Evolutionary conservation across 1,140 invertebrate genomes (phyloP).

Genomic region (Drosophila repletoides): DNA sequence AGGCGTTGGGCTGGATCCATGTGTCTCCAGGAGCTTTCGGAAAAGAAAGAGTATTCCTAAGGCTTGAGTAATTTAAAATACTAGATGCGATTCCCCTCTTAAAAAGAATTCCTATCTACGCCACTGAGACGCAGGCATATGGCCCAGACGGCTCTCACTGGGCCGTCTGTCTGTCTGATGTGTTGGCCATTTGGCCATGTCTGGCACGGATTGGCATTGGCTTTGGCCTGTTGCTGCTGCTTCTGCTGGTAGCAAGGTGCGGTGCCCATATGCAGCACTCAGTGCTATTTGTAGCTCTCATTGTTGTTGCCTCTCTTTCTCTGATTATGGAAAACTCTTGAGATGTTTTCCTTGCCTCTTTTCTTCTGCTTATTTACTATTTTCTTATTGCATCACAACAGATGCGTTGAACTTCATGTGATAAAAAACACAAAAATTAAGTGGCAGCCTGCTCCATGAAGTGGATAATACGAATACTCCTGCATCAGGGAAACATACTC

Average conservation of each 20-base stretch:
- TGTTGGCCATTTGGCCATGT: slow-evolving; percentile 59
- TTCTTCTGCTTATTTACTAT: slow-evolving; percentile 12
- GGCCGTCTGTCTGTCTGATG: slow-evolving; percentile 49
- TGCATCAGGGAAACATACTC: slow-evolving; percentile 19
- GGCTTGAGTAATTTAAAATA: too few species aligned
- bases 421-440: slow-evolving; percentile 26
- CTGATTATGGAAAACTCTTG: slow-evolving; percentile 77
- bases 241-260: slow-evolving; percentile 75
- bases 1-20: too few species aligned
- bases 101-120: too few species aligned
- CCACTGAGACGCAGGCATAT: too few species aligned
- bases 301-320: slow-evolving; percentile 25
- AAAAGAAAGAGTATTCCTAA: too few species aligned
- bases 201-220: slow-evolving; percentile 63
- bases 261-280: slow-evolving; percentile 76
- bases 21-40: too few species aligned
- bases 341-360: slow-evolving; percentile 63
- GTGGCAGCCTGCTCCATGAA: slow-evolving; percentile 36
- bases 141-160: slow-evolving; percentile 60
- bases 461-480: slow-evolving; percentile 11
- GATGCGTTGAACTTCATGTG: slow-evolving; percentile 20
- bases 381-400: slow-evolving; percentile 61
- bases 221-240: slow-evolving; percentile 18
- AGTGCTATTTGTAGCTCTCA: slow-evolving; percentile 71
- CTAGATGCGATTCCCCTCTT: too few species aligned